Conservation (phyloP, 1,140 invertebrate genomes). For the Drosophila asahinai region DNA sequence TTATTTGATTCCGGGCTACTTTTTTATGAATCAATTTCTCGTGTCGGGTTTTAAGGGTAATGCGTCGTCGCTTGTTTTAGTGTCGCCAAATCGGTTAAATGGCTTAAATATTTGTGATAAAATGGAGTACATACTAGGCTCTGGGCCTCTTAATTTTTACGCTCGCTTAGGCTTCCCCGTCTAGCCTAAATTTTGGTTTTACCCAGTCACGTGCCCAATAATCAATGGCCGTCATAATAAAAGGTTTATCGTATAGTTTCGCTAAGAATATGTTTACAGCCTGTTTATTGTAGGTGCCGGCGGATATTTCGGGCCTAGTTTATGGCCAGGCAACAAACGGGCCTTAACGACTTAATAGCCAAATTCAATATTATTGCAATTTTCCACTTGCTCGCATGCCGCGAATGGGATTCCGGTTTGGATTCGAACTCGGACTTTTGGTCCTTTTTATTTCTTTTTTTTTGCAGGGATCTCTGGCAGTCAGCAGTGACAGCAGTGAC, state of each 20-base stretch:
- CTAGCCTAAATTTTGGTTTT: no score
- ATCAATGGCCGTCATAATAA: slow-evolving; percentile 69
- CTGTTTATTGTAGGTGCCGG: slow-evolving; percentile 46
- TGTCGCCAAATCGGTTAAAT: slow-evolving; percentile 76
- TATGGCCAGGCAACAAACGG: slow-evolving; percentile 57
- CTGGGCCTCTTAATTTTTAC: slow-evolving; percentile 52
- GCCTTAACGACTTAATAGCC: slow-evolving; percentile 79
- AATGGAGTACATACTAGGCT: slow-evolving; percentile 25
- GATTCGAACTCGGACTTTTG: slow-evolving; percentile 25
- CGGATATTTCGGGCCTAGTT: slow-evolving; percentile 35
- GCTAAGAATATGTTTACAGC: slow-evolving; percentile 26
- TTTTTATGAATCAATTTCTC: slow-evolving; percentile 77
- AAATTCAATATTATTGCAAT: slow-evolving; percentile 80
- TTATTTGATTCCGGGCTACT: slow-evolving; percentile 46
- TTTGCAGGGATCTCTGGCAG: slow-evolving; percentile 15
- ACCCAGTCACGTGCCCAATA: slow-evolving; percentile 68
- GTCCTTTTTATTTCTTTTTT: slow-evolving; percentile 5
- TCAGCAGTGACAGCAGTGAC: slow-evolving; percentile 63
- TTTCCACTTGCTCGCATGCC: slow-evolving; percentile 68
- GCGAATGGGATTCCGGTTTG: slow-evolving; percentile 25
- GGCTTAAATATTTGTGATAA: slow-evolving; percentile 80
- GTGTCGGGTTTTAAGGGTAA: slow-evolving; percentile 43
- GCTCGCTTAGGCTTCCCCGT: slow-evolving; percentile 37
- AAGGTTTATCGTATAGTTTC: slow-evolving; percentile 46
- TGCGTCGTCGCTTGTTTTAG: slow-evolving; percentile 61